Conservation (phyloP, 2,888 invertebrate species). For the Malthinus flaveolus region DNA sequence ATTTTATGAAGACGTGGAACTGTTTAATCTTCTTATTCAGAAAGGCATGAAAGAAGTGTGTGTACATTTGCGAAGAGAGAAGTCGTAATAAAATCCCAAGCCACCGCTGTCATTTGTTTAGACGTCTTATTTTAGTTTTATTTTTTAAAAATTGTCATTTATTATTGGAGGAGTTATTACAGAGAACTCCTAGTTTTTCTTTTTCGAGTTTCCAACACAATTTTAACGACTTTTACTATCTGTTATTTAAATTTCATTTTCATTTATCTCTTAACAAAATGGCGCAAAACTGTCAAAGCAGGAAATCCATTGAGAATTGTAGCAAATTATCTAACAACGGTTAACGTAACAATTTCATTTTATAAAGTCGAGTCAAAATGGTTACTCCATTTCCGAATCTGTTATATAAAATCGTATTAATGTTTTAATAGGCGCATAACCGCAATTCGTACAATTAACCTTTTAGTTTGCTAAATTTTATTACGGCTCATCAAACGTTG, state of each 20-base stretch:
- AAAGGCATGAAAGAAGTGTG: conserved; percentile 6
- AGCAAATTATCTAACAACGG: conserved; percentile 22
- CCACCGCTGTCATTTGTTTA: conserved; percentile 4
- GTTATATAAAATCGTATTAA: conserved; percentile 17
- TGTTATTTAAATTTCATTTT: conserved; percentile 9
- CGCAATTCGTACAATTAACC: conserved; percentile 16
- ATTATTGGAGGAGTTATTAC: too few species aligned
- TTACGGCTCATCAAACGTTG: background rate
- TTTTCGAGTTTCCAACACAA: background rate
- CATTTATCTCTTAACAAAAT: conserved; percentile 10
- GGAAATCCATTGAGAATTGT: conserved; percentile 17
- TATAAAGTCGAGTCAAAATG: conserved; percentile 6
- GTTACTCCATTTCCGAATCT: conserved; percentile 14
- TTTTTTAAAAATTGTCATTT: background rate
- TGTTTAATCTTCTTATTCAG: conserved; percentile 22
- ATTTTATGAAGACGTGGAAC: conserved; percentile 15
- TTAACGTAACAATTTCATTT: conserved; percentile 12
- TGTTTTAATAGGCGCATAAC: conserved; percentile 15
- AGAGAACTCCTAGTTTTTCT: too few species aligned
- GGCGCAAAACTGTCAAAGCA: conserved; percentile 22
- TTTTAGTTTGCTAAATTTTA: conserved; percentile 2
- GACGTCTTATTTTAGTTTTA: background rate
- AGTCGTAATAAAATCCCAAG: conserved; percentile 10
- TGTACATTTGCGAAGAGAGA: conserved; percentile 13
- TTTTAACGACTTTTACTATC: too few species aligned